Conservation (phyloP, 1,140 invertebrate species). For the Drosophila serrata region DNA sequence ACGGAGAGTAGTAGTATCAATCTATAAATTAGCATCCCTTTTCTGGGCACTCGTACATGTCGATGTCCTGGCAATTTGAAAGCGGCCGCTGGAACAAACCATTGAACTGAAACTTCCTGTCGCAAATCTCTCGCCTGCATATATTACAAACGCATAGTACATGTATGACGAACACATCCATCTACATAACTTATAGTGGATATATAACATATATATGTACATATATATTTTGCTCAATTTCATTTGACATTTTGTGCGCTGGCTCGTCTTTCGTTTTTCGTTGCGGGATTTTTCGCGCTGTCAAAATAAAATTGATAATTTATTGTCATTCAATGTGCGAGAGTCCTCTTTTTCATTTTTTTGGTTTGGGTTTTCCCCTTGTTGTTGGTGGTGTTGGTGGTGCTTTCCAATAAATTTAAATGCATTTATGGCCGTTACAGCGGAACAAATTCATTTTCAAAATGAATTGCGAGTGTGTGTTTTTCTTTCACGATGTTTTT, state of each 20-base stretch:
- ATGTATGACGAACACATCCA: constrained; percentile 23
- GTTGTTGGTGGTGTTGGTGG: constrained; percentile 49
- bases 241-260: constrained; percentile 70
- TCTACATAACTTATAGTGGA: constrained; percentile 14
- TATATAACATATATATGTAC: constrained; percentile 46
- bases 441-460: constrained; percentile 82
- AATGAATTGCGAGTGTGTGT: constrained; percentile 78
- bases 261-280: constrained; percentile 55
- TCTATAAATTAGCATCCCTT: constrained; percentile 29
- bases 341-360: constrained; percentile 41
- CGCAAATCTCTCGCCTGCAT: constrained; percentile 70
- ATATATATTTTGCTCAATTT: constrained; percentile 78
- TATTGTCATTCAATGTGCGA: constrained; percentile 82
- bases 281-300: constrained; percentile 76
- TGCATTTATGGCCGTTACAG: constrained; percentile 83
- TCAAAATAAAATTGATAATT: constrained; percentile 85
- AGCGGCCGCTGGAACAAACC: constrained; percentile 77
- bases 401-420: constrained; percentile 82
- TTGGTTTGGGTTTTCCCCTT: constrained; percentile 10
- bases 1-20: constrained; percentile 8
- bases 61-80: constrained; percentile 60
- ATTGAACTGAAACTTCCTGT: constrained; percentile 82
- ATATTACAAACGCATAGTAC: constrained; percentile 36
- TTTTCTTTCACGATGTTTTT: constrained; percentile 43
- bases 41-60: constrained; percentile 9